Conservation (phyloP, 2,113 vertebrate species). For the Prionailurus viverrinus region DNA sequence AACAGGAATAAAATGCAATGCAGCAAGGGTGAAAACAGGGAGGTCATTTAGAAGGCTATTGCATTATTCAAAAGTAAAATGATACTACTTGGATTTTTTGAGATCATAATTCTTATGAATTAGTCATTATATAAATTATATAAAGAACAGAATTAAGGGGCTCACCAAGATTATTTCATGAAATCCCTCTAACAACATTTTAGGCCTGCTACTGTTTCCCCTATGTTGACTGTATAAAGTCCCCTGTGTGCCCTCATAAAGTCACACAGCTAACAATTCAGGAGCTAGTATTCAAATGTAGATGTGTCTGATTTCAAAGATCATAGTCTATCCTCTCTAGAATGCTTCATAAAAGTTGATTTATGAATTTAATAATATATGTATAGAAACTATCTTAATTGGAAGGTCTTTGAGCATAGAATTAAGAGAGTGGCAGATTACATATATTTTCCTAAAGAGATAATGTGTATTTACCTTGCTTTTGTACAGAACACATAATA, state of each 20-base stretch:
- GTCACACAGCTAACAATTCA: background rate
- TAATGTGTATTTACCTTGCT: background rate
- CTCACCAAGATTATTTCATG: background rate
- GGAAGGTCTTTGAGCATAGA: background rate
- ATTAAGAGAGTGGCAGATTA: background rate
- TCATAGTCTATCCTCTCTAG: background rate
- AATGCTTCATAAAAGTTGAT: background rate
- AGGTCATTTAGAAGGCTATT: background rate
- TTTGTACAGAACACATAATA: background rate
- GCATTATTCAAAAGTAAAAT: background rate
- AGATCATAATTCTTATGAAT: background rate
- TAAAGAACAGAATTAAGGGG: background rate
- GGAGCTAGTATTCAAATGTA: background rate
- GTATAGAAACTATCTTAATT: background rate
- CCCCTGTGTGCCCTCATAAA: background rate
- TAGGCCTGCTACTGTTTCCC: background rate
- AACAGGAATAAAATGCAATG: background rate
- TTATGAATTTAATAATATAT: background rate
- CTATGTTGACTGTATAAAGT: background rate
- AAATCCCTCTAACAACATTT: background rate
- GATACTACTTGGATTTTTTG: background rate
- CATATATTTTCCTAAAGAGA: background rate
- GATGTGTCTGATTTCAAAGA: background rate
- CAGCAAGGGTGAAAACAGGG: background rate
- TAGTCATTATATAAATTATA: background rate